Conservation (phyloP, 2,113 vertebrate species). For the Pelobates fuscus region DNA sequence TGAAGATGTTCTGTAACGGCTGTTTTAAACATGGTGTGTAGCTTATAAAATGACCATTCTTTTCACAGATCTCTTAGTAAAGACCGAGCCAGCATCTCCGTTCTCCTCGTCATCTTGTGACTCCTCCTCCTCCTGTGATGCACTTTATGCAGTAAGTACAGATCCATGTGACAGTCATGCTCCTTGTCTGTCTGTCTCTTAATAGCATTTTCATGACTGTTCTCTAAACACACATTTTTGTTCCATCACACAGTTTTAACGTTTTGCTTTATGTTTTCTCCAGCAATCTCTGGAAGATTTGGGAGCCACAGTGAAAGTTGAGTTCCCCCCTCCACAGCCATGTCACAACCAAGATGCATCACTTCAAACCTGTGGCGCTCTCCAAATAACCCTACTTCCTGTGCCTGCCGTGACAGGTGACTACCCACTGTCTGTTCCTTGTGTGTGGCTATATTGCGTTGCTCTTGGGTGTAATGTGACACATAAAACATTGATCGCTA, state of each 20-base stretch:
- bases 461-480: not conserved
- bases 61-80: constrained; percentile 80
- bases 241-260: not conserved
- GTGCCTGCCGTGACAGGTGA: constrained; percentile 17
- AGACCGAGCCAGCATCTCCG: constrained; percentile 84
- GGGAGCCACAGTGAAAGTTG: constrained; percentile 21
- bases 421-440: not conserved
- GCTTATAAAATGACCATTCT: no score
- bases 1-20: no score
- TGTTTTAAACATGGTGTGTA: no score
- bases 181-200: no score
- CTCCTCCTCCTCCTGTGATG: constrained; percentile 66
- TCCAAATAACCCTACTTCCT: constrained; percentile 40
- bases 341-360: constrained; percentile 1
- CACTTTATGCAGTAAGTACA: constrained; percentile 56
- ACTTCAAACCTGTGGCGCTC: not conserved
- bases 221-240: no score
- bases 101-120: constrained; percentile 76
- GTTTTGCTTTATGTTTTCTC: not conserved
- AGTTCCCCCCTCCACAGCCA: constrained; percentile 14
- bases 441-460: not conserved
- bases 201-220: no score
- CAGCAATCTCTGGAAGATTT: constrained; percentile 12
- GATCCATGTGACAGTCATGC: not conserved
- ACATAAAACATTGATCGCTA: no score